A percentile compares a stretch with the other conserved stretches of the same genome.
phyloP scores from a whole-genome alignment of 2,888 invertebrate genomes.

The Carcina quercana region DNA sequence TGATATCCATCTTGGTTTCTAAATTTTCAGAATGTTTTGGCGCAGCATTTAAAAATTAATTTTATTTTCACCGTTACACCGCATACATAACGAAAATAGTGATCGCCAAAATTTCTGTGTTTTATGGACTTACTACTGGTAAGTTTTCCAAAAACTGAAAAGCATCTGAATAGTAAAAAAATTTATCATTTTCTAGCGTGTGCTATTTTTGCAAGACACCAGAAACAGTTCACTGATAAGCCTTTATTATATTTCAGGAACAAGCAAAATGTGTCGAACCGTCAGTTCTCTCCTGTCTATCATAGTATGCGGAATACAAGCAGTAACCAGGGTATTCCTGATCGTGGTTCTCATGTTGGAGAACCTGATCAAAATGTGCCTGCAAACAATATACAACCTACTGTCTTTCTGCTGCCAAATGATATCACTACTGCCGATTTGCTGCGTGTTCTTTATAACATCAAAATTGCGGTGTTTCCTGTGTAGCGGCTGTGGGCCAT shows the following conservation, averaged over 20 bases:
- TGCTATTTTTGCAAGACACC: no score
- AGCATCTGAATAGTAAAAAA: no score
- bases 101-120: no score
- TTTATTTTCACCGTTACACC: no score
- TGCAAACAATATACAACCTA: slow-evolving; percentile 56
- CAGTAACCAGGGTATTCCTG: slow-evolving; percentile 55
- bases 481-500: slow-evolving; percentile 53
- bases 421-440: slow-evolving; percentile 53
- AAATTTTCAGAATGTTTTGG: no score
- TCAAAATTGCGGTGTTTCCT: slow-evolving; percentile 48
- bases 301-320: slow-evolving; percentile 50
- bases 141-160: no score
- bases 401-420: slow-evolving; percentile 53
- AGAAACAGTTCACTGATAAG: no score
- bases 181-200: no score
- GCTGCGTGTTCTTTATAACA: slow-evolving; percentile 46
- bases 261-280: slow-evolving; percentile 49
- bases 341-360: slow-evolving; percentile 56
- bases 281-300: slow-evolving; percentile 41
- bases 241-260: slow-evolving; percentile 25
- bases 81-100: no score
- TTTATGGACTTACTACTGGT: no score
- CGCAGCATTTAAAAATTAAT: no score
- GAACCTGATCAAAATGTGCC: slow-evolving; percentile 49
- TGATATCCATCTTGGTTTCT: no score